Percentiles rank a stretch among this genome's conserved stretches.
phyloP scores from a whole-genome alignment of 2,888 invertebrate species.

The Volucella zonaria region DNA sequence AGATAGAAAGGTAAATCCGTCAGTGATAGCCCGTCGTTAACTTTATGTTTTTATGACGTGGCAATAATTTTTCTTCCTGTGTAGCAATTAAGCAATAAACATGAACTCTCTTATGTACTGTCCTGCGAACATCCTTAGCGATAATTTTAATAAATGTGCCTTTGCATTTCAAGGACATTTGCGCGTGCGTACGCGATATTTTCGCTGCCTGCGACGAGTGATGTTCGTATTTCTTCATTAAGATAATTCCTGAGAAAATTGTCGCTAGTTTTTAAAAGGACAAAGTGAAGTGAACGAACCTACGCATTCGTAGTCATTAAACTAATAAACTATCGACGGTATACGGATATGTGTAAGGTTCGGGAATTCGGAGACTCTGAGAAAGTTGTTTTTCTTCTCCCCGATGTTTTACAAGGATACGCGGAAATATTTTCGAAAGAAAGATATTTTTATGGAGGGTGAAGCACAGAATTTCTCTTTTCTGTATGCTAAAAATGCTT shows the following conservation, averaged over 20 bases:
- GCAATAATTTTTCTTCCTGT: slow-evolving; percentile 81
- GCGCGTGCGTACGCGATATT: slow-evolving; percentile 76
- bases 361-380: neutral
- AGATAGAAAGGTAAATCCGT: slow-evolving; percentile 56
- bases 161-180: slow-evolving; percentile 78
- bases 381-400: slow-evolving; percentile 36
- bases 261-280: slow-evolving; percentile 68
- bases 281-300: slow-evolving; percentile 58
- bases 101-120: slow-evolving; percentile 62
- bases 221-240: neutral
- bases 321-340: slow-evolving; percentile 75
- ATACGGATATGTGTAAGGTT: neutral
- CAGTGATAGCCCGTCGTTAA: slow-evolving; percentile 77
- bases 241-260: slow-evolving; percentile 52
- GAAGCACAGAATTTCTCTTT: slow-evolving; percentile 62
- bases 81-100: slow-evolving; percentile 79
- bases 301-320: slow-evolving; percentile 75
- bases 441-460: slow-evolving; percentile 69
- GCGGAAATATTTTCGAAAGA: slow-evolving; percentile 53
- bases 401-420: slow-evolving; percentile 43
- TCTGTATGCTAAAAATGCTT: slow-evolving; percentile 65
- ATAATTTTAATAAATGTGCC: slow-evolving; percentile 71
- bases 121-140: slow-evolving; percentile 67
- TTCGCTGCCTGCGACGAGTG: slow-evolving; percentile 58
- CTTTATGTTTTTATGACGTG: slow-evolving; percentile 81